Base-by-base conservation (phyloP, 92 coral and sea anemone genomes). In the Zoanthus solanderi region DNA sequence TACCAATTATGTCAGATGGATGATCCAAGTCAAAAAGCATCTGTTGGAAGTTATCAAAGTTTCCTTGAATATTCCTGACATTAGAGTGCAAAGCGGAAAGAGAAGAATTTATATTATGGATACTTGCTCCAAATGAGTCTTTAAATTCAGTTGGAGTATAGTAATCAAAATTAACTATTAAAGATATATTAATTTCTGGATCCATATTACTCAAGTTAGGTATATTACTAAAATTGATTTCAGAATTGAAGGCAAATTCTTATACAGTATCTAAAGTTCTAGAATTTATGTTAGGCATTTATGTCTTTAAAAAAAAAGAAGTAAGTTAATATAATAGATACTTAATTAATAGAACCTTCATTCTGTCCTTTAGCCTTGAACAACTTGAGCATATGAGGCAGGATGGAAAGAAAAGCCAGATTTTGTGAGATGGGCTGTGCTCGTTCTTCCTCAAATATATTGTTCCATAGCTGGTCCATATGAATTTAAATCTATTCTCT, bases 71-170 rank as follows among this genome's bases (percentile, higher is more conserved):
- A 30, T 23, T 76, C 30, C 81, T 50, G 29, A 28, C 56, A 34
- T 76, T 76, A 47, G 18, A 76, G 31, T 76, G 67, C 15, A 76
- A 46, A 52, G 48, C 65, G 11, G 81, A 76, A 29, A 76, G 56
- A 4, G 66, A 76, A 9, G 65, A 57, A 57, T 57, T 57, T 57
- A 57, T 57, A 53, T 57, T 57, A 57, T 57, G 65, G 65, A 15
- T 57, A 57, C 65, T 57, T 57, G 65, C 0, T 57, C 65, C 65
- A 57, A 57, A 57, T 28, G 44, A 76, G 15, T 76, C 66, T 48
- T 30, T 32, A 53, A 76, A 76, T 32, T 53, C 66, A 16, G 53
- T 34, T 28, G 80, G 11, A 29, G 42, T 47, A 58, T 50, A 76
- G 56, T 76, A 50, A 18, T 76, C 34, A 76, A 76, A 76, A 29